Conservation (phyloP, 2,113 vertebrate genomes). For the Stercorarius parasiticus region DNA sequence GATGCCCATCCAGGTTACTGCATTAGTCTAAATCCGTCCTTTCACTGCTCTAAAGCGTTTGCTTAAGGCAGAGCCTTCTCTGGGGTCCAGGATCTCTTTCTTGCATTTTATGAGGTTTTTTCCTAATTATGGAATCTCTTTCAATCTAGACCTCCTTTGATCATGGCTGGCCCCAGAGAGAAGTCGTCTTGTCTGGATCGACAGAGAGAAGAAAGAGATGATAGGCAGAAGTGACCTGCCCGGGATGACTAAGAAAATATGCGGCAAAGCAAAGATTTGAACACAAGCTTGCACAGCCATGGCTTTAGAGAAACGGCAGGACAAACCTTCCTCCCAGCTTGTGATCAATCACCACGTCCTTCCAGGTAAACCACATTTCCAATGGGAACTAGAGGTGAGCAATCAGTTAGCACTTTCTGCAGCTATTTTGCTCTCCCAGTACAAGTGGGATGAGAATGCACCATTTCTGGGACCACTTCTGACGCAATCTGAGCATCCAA, state of each 20-base stretch:
- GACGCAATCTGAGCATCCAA: not conserved
- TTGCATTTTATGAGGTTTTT: constrained; percentile 49
- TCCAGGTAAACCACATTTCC: not conserved
- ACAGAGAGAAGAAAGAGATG: constrained; percentile 12
- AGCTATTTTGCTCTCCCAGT: not conserved
- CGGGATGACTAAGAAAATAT: not conserved
- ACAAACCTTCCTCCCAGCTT: not conserved
- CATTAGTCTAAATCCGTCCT: not conserved
- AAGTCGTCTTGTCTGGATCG: constrained; percentile 29
- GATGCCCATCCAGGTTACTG: not conserved
- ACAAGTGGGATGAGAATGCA: accelerated
- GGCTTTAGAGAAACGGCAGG: not conserved
- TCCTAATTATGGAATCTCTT: constrained; percentile 65
- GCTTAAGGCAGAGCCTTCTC: constrained; percentile 57
- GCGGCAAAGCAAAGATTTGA: not conserved
- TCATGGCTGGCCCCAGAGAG: constrained; percentile 44
- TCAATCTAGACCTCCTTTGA: constrained; percentile 58
- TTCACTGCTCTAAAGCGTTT: constrained; percentile 21
- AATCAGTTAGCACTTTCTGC: accelerated
- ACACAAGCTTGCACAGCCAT: not conserved
- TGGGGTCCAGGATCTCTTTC: constrained; percentile 44
- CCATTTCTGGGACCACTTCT: not conserved
- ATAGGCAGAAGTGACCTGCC: constrained; percentile 49
- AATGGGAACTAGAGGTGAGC: not conserved
- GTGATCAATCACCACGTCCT: not conserved